Base-by-base conservation (phyloP, 2,888 invertebrate genomes). In the Lycaena phlaeas region DNA sequence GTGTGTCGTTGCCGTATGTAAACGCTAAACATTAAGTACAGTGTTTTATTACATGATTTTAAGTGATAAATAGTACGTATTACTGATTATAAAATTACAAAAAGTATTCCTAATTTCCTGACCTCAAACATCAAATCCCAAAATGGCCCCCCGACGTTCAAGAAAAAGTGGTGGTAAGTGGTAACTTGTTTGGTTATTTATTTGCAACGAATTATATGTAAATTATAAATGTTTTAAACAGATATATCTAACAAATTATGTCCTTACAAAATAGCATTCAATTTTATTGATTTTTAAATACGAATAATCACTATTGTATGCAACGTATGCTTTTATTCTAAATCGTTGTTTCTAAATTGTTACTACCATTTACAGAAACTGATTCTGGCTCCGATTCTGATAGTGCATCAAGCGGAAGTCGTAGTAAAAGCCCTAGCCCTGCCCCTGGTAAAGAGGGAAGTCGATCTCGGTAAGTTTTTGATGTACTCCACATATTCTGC, bases 371-470 rank as follows among this genome's bases (percentile, higher is more conserved):
- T 62, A 29, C 51, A 82, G 79, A 76, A 36, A 73, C 78, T 25
- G 85, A 85, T 44, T 82, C 84, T 0, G 84, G 84, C 1, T 79
- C 84, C 1, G 85, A 85, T 45, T 85, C 85, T 1, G 85, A 85
- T 27, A 84, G 82, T 52, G 81, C 61, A 0, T 82, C 84, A 0
- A 84, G 82, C 56, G 76, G 60, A 0, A 84, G 84, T 48, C 70
- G 55, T 40, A 84, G 82, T 46, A 75, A 74, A 38, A 82, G 82
- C 42, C 70, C 67, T 1, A 84, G 82, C 36, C 81, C 82, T 2
- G 72, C 72, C 4, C 73, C 66, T 27, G 76, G 72, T 2, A 79
- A 79, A 57, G 75, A 70, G 50, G 73, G 70, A 14, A 78, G 78
- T 50, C 67, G 56, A 36, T 81, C 82, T 25, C 54, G 79, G 82